These are phyloP conservation scores for Melanerpes aurifrons DNA, from an alignment of 2,113 vertebrate genomes.

Conservation along the genomic window DNA sequence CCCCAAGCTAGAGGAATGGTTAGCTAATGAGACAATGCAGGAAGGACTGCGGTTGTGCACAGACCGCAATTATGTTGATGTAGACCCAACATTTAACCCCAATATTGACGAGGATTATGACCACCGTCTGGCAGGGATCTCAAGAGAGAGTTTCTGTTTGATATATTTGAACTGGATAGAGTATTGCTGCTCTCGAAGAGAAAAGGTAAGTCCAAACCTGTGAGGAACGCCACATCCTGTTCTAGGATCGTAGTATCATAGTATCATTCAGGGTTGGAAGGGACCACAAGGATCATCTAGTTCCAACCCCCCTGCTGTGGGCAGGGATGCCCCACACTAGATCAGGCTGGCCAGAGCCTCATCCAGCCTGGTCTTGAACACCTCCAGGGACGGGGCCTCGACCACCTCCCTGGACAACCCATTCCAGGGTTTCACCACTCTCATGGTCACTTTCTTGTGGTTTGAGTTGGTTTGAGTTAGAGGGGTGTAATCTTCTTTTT, in stretches of 20 bases:
- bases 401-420: too few species aligned
- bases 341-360: too few species aligned
- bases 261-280: too few species aligned
- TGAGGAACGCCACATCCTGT: neutral
- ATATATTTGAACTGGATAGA: conserved; percentile 97
- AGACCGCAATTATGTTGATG: conserved; percentile 95
- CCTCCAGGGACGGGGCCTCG: too few species aligned
- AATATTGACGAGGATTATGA: conserved; percentile 99
- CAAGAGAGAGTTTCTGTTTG: conserved; percentile 94
- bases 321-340: too few species aligned
- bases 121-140: conserved; percentile 94
- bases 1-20: conserved; percentile 94
- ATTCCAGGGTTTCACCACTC: too few species aligned
- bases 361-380: too few species aligned
- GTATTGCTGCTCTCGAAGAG: conserved; percentile 92
- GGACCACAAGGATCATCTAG: too few species aligned
- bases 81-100: conserved; percentile 98
- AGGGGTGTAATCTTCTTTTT: neutral
- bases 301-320: too few species aligned
- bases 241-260: neutral
- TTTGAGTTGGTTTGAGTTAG: neutral
- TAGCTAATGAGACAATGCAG: conserved; percentile 94
- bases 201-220: conserved; percentile 77
- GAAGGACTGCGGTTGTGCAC: conserved; percentile 89
- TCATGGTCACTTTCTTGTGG: neutral